A percentile compares a stretch with the other conserved stretches of the same genome.
Conservation (phyloP, 2,888 invertebrate genomes). For the Hipparchia sbordonii region DNA sequence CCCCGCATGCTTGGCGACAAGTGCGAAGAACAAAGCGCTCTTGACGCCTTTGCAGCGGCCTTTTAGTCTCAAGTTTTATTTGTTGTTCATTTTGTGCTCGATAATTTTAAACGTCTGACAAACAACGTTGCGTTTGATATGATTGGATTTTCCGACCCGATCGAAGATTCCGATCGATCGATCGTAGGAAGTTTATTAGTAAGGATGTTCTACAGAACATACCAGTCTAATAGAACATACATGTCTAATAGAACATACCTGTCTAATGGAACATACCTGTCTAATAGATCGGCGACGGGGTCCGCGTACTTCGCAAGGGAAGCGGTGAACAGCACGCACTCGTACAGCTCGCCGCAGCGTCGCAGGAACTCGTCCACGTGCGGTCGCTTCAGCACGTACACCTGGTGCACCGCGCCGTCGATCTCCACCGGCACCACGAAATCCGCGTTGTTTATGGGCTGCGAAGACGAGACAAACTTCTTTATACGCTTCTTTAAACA, state of each 20-base stretch:
- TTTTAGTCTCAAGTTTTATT: slow-evolving; percentile 34
- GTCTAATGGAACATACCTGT: slow-evolving; percentile 80
- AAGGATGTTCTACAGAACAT: too few relatives aligned
- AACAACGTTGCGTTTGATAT: too few relatives aligned
- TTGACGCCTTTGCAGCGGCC: slow-evolving; percentile 34
- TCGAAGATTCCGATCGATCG: too few relatives aligned
- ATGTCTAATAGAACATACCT: slow-evolving; percentile 80
- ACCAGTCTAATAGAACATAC: slow-evolving; percentile 80
- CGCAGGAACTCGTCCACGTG: slow-evolving; percentile 99
- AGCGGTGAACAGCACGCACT: slow-evolving; percentile 99
- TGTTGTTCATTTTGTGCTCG: slow-evolving; percentile 26
- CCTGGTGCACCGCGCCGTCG: slow-evolving; percentile 99
- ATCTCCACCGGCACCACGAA: slow-evolving; percentile 99
- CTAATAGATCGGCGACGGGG: slow-evolving; percentile 97
- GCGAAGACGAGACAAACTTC: slow-evolving; percentile 45
- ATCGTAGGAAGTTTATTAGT: too few relatives aligned
- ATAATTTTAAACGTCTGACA: neutral
- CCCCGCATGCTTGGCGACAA: slow-evolving; percentile 33
- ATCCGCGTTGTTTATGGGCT: slow-evolving; percentile 99
- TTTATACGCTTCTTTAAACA: neutral
- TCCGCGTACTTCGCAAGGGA: slow-evolving; percentile 99
- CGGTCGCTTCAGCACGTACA: slow-evolving; percentile 99
- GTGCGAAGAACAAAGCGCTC: slow-evolving; percentile 35
- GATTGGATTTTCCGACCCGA: too few relatives aligned
- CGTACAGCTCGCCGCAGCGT: slow-evolving; percentile 98